Percentiles rank a stretch among this genome's conserved stretches.
Evolutionary conservation across 2,113 vertebrate genomes (phyloP).

Genomic region (Charina bottae): DNA sequence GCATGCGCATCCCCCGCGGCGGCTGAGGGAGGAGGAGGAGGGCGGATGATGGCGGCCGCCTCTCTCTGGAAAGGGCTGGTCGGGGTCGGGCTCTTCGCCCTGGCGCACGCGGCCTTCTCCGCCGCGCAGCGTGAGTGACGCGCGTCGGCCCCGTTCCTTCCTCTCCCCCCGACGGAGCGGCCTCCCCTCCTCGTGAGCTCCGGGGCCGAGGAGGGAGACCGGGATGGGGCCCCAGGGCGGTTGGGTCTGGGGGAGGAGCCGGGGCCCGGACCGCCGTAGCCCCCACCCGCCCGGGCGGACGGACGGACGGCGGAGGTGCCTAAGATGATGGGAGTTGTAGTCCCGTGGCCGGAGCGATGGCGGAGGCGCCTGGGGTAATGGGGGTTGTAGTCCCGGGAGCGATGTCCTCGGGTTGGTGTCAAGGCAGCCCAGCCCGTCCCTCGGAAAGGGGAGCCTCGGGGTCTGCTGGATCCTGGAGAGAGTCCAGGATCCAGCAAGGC

Average conservation of each 20-base stretch:
- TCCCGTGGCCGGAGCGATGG: neutral
- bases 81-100: slow-evolving; percentile 89
- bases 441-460: neutral
- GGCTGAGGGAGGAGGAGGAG: slow-evolving; percentile 15
- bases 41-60: slow-evolving; percentile 82
- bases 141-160: neutral
- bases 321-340: neutral
- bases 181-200: neutral
- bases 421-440: neutral
- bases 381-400: neutral
- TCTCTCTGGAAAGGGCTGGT: slow-evolving; percentile 95
- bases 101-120: slow-evolving; percentile 95
- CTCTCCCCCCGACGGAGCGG: too few species aligned
- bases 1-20: slow-evolving; percentile 31
- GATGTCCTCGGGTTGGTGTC: neutral
- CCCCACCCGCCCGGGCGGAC: neutral
- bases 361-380: neutral
- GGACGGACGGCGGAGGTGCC: neutral
- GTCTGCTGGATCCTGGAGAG: neutral
- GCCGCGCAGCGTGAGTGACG: slow-evolving; percentile 83
- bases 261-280: neutral
- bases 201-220: fast-evolving
- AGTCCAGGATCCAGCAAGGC: too few species aligned
- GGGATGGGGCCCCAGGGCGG: neutral
- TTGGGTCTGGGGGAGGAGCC: neutral